Percentiles rank a stretch among this genome's conserved stretches.
phyloP scores from a whole-genome alignment of 2,797 vertebrate genomes.

The Austrolebias charrua region DNA sequence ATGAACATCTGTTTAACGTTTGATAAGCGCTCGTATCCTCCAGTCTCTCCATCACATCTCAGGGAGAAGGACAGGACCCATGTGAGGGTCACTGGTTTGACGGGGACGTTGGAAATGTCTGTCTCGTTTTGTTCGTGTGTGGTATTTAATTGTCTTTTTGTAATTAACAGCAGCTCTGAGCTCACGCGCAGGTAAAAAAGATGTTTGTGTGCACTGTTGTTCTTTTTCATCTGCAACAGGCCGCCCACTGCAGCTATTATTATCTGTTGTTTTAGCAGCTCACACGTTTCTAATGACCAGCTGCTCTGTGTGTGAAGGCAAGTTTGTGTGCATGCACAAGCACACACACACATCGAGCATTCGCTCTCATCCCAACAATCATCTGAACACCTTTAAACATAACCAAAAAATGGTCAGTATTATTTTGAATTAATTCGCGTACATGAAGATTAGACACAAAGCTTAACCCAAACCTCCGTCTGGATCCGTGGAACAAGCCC shows the following conservation, averaged over 20 bases:
- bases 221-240: slow-evolving; percentile 66
- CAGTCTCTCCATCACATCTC: slow-evolving; percentile 4
- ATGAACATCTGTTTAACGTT: slow-evolving; percentile 60
- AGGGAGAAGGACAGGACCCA: slow-evolving; percentile 23
- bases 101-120: slow-evolving; percentile 39
- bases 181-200: slow-evolving; percentile 34
- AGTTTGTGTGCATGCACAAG: slow-evolving; percentile 15
- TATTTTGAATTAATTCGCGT: no score
- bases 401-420: not conserved
- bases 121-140: slow-evolving; percentile 48
- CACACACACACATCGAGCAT: not conserved
- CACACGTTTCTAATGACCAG: slow-evolving; percentile 72
- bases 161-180: slow-evolving; percentile 54
- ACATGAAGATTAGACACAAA: no score
- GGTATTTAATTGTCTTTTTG: slow-evolving; percentile 52
- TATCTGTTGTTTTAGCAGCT: slow-evolving; percentile 47
- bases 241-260: slow-evolving; percentile 49
- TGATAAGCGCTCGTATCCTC: slow-evolving; percentile 14
- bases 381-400: not conserved
- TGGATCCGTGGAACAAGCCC: no score
- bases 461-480: not conserved
- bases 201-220: slow-evolving; percentile 33
- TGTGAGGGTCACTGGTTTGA: slow-evolving; percentile 58
- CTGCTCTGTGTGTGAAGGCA: slow-evolving; percentile 48
- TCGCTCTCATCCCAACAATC: not conserved